Conservation (phyloP, 64 coral and sea anemone genomes). For the Catalaphyllia jardinei region DNA sequence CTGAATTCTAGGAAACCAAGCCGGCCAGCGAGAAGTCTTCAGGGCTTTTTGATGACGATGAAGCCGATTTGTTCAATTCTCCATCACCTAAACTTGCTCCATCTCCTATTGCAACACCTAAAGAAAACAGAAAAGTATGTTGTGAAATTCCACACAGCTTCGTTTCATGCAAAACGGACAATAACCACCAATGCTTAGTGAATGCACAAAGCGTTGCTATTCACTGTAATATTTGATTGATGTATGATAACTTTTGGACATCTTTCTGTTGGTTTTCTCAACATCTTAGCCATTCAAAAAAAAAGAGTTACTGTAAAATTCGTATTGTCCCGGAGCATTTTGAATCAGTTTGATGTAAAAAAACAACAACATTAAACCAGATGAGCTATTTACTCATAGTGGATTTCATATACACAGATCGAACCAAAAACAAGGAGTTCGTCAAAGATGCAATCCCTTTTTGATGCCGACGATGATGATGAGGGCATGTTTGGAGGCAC, state of each 20-base stretch:
- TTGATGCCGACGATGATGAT: slow-evolving; percentile 55
- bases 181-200: no score
- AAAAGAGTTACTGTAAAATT: no score
- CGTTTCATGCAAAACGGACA: no score
- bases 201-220: no score
- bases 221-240: no score
- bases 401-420: neutral
- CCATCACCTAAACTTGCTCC: slow-evolving; percentile 34
- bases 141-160: no score
- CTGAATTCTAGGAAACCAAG: slow-evolving; percentile 27
- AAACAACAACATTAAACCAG: no score
- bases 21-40: slow-evolving; percentile 1
- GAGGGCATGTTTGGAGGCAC: slow-evolving; percentile 59
- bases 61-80: slow-evolving; percentile 65
- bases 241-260: no score
- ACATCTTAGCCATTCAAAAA: neutral
- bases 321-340: no score
- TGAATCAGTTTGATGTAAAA: no score
- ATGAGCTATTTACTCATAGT: neutral
- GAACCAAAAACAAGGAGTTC: slow-evolving; percentile 23
- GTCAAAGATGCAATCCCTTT: slow-evolving; percentile 54
- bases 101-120: slow-evolving; percentile 19
- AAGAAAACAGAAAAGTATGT: slow-evolving; percentile 12
- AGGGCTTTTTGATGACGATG: slow-evolving; percentile 61
- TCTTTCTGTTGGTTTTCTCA: no score